Conservation (phyloP, 2,113 vertebrate genomes). For the Tychaedon coryphoeus region DNA sequence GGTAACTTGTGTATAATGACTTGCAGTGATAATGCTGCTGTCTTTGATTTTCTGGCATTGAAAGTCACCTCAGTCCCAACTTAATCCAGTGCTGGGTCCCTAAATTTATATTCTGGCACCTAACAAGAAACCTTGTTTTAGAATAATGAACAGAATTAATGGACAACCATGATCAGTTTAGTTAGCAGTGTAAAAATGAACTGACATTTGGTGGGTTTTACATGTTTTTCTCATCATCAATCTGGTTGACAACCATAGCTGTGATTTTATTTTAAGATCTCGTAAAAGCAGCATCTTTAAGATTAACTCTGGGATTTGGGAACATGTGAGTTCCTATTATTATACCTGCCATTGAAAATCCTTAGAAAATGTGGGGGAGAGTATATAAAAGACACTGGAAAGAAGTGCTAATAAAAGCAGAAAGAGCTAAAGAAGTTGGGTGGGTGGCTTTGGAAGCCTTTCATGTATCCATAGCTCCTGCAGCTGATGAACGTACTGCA, state of each 20-base stretch:
- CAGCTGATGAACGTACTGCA: neutral
- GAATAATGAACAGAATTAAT: neutral
- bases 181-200: neutral
- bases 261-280: neutral
- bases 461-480: neutral
- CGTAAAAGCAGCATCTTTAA: slow-evolving; percentile 1
- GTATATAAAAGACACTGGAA: neutral
- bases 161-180: neutral
- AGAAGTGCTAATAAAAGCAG: slow-evolving; percentile 24
- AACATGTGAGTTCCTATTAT: slow-evolving; percentile 13
- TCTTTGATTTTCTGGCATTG: neutral
- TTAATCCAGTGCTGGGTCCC: neutral
- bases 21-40: neutral
- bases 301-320: neutral
- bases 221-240: neutral
- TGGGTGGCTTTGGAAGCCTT: slow-evolving; percentile 6
- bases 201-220: neutral
- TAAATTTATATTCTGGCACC: neutral
- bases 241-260: neutral
- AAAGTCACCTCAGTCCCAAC: neutral
- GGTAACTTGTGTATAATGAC: neutral
- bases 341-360: slow-evolving; percentile 7
- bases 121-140: neutral
- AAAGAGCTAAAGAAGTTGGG: neutral
- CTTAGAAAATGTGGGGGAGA: neutral